Percentiles rank a stretch among this genome's conserved stretches.
Conservation (phyloP, 2,113 vertebrate species). For the Antigone vipio region DNA sequence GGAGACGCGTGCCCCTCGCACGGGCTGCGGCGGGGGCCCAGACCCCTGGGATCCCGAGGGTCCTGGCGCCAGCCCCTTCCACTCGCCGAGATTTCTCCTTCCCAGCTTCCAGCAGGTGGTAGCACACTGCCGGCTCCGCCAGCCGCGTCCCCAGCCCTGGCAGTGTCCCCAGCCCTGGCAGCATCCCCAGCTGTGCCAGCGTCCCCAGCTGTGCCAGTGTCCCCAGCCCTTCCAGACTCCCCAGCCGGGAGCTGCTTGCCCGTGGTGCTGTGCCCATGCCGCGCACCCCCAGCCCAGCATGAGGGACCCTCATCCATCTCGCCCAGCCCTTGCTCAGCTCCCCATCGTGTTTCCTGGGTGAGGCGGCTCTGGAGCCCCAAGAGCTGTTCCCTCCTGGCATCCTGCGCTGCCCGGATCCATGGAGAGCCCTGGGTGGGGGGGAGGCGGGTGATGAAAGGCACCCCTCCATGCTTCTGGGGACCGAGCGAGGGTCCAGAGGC, state of each 20-base stretch:
- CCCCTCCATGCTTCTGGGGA: background rate
- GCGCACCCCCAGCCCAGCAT: background rate
- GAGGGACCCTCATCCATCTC: fast-evolving
- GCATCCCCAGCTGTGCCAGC: too few species aligned
- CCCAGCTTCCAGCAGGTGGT: conserved; percentile 42
- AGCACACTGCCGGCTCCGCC: background rate
- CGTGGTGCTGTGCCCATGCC: too few species aligned
- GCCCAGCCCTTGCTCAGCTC: background rate
- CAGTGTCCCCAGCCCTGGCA: background rate
- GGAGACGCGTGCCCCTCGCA: background rate
- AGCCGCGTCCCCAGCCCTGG: background rate
- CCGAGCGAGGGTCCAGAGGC: background rate
- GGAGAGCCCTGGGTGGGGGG: background rate
- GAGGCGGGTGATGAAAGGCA: background rate
- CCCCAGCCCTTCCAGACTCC: too few species aligned
- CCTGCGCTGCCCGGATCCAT: fast-evolving
- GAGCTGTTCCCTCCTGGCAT: background rate
- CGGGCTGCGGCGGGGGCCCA: background rate
- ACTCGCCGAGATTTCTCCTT: background rate
- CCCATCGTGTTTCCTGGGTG: fast-evolving
- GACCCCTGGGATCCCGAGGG: background rate
- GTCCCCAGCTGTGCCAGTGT: too few species aligned
- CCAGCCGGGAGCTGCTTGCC: too few species aligned
- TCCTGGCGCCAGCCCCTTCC: background rate
- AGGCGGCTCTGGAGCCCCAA: background rate